Evolutionary conservation across 1,140 invertebrate genomes (phyloP).

Genomic region (Cydia fagiglandana): DNA sequence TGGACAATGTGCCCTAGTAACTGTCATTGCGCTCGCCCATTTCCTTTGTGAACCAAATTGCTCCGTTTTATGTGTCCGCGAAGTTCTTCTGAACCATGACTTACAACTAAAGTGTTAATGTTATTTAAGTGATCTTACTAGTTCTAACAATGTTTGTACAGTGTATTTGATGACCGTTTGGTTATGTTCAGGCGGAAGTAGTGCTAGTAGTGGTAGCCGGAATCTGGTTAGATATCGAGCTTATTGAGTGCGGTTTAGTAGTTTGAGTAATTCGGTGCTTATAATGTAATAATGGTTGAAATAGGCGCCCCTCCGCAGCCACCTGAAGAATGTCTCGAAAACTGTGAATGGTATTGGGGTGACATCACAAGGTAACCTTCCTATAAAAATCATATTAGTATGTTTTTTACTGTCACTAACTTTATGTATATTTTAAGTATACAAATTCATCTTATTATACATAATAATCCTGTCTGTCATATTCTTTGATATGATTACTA

Average conservation of each 20-base stretch:
- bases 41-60: slow-evolving; percentile 59
- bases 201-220: slow-evolving; percentile 23
- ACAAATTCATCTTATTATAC: not conserved
- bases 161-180: slow-evolving; percentile 19
- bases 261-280: slow-evolving; percentile 2
- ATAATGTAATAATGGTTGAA: slow-evolving; percentile 36
- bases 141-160: not conserved
- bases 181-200: slow-evolving; percentile 32
- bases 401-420: slow-evolving; percentile 4
- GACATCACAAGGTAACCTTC: slow-evolving; percentile 73
- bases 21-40: slow-evolving; percentile 46
- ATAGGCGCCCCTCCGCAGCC: slow-evolving; percentile 58
- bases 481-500: no score
- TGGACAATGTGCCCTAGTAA: slow-evolving; percentile 44
- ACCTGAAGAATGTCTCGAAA: slow-evolving; percentile 70
- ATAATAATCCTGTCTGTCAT: no score
- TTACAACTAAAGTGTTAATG: slow-evolving; percentile 18
- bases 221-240: slow-evolving; percentile 28
- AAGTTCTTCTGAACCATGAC: slow-evolving; percentile 28
- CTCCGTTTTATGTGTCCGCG: slow-evolving; percentile 37
- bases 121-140: not conserved
- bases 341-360: slow-evolving; percentile 79
- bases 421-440: not conserved
- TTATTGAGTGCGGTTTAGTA: slow-evolving; percentile 17
- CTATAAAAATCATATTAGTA: slow-evolving; percentile 11